phyloP scores from a whole-genome alignment of 2,888 invertebrate genomes.

The Nemoura dubitans region DNA sequence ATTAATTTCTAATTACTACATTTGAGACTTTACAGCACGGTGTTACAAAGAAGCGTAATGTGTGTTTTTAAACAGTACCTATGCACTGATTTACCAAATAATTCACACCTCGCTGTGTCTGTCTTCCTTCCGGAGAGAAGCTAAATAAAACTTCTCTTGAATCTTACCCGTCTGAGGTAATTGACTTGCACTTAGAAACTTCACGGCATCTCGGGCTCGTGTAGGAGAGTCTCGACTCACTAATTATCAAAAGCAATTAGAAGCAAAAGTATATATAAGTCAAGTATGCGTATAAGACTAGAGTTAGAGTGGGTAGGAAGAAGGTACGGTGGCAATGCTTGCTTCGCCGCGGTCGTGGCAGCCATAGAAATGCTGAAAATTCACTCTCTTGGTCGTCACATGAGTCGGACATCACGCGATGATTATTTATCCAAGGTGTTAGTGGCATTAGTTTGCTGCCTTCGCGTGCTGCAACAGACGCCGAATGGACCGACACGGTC shows the following conservation, averaged over 20 bases:
- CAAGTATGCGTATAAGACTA: neutral
- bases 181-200: neutral
- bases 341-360: neutral
- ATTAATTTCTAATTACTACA: neutral
- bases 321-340: neutral
- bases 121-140: neutral
- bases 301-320: neutral
- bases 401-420: neutral
- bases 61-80: neutral
- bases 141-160: neutral
- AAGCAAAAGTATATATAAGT: neutral
- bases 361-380: neutral
- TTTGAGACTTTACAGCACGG: neutral
- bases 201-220: neutral
- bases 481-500: too few relatives aligned
- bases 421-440: neutral
- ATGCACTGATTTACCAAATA: neutral
- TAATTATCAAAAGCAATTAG: neutral
- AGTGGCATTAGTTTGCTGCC: neutral
- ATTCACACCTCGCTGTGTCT: neutral
- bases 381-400: neutral
- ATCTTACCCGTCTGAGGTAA: constrained; percentile 4
- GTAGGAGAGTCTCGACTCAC: neutral
- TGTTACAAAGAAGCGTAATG: neutral
- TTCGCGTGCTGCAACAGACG: too few relatives aligned